These are phyloP conservation scores for Cyphomyrus discorhynchus DNA, from an alignment of 2,113 vertebrate genomes.

Conservation along the genomic window DNA sequence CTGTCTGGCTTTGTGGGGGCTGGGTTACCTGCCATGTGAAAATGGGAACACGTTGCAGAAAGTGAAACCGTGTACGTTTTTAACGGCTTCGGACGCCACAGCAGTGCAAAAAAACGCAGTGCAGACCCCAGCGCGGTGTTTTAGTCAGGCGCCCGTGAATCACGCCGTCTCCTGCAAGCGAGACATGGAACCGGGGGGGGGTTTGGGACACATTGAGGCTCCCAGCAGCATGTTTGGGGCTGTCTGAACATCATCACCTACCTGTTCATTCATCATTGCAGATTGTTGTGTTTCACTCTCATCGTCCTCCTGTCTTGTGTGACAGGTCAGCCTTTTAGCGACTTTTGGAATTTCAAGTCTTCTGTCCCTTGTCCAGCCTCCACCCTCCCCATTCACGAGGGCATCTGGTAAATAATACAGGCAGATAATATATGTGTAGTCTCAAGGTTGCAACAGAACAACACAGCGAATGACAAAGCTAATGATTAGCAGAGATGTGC, in stretches of 20 bases:
- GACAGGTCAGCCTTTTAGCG: neutral
- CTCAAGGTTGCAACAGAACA: neutral
- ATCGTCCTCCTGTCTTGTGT: neutral
- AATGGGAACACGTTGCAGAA: neutral
- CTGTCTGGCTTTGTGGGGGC: neutral
- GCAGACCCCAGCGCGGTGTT: neutral
- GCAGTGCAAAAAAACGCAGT: neutral
- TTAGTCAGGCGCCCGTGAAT: neutral
- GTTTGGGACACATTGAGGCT: neutral
- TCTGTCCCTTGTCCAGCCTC: neutral
- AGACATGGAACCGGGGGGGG: neutral
- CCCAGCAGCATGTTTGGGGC: neutral
- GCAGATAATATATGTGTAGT: neutral
- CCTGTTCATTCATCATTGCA: neutral
- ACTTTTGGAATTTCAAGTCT: neutral
- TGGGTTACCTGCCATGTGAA: neutral
- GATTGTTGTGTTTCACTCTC: neutral
- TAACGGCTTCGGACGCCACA: too few species aligned
- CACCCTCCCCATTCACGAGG: neutral
- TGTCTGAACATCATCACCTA: neutral
- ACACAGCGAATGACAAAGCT: neutral
- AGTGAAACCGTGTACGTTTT: neutral
- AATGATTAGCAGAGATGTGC: neutral
- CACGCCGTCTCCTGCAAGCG: neutral
- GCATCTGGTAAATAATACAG: neutral